Evolutionary conservation across 2,797 vertebrate genomes (phyloP), one percentile per base, ranked within the genome.

Genomic region (Melanotaenia maccullochi): DNA sequence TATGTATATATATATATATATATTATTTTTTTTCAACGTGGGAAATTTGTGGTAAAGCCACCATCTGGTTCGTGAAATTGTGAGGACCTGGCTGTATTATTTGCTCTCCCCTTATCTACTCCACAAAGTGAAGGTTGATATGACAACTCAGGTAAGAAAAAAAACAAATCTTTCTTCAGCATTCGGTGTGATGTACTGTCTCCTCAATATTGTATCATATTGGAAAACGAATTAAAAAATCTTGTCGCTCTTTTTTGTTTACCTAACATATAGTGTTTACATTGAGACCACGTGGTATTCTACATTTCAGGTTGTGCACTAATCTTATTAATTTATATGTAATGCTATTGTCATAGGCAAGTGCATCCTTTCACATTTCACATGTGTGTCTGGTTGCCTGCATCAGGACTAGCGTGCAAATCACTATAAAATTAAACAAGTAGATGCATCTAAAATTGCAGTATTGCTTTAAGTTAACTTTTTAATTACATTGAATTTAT

Each of bases 121-220:
- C 77, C 83, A 75, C 84, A 68, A 51, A 88, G 82, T 84, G 73
- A 90, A 81, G 83, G 84, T 85, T 88, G 88, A 88, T 89, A 92
- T 93, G 93, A 85, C 85, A 86, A 89, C 92, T 84, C 93, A 93
- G 93, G 93, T 93, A 89, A 90, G 88, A 68, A 13, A 38, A 36
- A 9, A 9, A 42, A 40, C 38, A 14, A 40, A 13, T 20, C 2
- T 18, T 24, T 28, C 18, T 57, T 57, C 75, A 71, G 72, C 75
- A 56, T 85, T 66, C 38, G 13, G 13, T 59, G 67, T 66, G 60
- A 3, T 13, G 42, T 44, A 74, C 71, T 81, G 81, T 59, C 60
- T 9, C 75, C 67, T 62, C 57, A 71, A 72, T 47, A 62, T 38
- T 42, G 13, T 18, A 75, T 51, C 2, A 11, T 5, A 22, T 4